Conservation (phyloP, 2,113 vertebrate genomes). For the Lycaon pictus region DNA sequence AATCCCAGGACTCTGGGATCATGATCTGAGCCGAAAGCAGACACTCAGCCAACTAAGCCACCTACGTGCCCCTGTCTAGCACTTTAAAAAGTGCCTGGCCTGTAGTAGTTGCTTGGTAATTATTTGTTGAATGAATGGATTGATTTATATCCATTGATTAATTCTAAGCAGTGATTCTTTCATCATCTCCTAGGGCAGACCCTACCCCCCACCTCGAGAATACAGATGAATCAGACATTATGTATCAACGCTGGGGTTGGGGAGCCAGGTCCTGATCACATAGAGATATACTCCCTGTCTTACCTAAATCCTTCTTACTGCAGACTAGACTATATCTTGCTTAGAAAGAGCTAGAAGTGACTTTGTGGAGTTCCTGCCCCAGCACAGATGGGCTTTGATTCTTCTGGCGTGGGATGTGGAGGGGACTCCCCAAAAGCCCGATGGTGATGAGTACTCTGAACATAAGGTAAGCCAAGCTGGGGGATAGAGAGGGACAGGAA, state of each 20-base stretch:
- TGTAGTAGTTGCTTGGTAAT: neutral
- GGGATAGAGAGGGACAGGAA: neutral
- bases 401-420: neutral
- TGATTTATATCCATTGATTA: neutral
- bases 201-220: neutral
- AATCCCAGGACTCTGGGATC: no score
- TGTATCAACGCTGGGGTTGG: neutral
- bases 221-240: neutral
- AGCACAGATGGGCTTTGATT: neutral
- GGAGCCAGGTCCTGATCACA: neutral
- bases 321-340: neutral
- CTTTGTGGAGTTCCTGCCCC: neutral
- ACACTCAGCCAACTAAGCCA: no score
- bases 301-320: neutral
- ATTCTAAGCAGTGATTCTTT: neutral
- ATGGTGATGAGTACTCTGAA: neutral
- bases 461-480: neutral
- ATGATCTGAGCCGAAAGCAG: no score
- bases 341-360: neutral
- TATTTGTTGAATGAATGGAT: neutral
- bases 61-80: neutral
- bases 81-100: neutral
- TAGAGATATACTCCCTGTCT: neutral
- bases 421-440: neutral
- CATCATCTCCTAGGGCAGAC: neutral